phyloP scores from a whole-genome alignment of 2,888 invertebrate species.

The Drosophila anomelani region DNA sequence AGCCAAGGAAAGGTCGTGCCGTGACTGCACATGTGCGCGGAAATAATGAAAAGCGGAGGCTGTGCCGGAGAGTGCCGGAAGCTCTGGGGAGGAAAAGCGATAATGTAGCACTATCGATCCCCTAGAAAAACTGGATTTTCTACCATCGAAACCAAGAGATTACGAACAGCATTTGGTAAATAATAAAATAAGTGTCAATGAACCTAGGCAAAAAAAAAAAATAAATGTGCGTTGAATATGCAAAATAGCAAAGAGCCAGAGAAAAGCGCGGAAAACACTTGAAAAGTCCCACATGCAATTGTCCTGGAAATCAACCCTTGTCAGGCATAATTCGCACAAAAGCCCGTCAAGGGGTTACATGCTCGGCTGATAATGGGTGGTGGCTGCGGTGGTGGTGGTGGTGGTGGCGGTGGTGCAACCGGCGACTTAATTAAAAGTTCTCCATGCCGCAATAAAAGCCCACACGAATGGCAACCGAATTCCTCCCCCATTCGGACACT shows the following conservation, averaged over 20 bases:
- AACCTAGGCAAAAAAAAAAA: constrained; percentile 14
- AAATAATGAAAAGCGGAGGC: constrained; percentile 42
- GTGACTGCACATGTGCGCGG: constrained; percentile 37
- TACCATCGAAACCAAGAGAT: constrained; percentile 35
- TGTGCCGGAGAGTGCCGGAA: constrained; percentile 24
- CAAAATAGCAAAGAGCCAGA: constrained; percentile 5
- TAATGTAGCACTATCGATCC: constrained; percentile 60
- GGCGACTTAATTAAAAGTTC: constrained; percentile 70
- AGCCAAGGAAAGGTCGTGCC: constrained; percentile 20
- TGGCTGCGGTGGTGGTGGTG: constrained; percentile 18
- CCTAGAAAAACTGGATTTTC: constrained; percentile 42
- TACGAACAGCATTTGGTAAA: constrained; percentile 20
- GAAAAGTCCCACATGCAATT: constrained; percentile 15
- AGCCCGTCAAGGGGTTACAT: constrained; percentile 28
- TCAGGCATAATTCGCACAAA: constrained; percentile 10
- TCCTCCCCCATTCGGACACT: constrained; percentile 38
- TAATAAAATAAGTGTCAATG: constrained; percentile 29
- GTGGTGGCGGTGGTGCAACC: constrained; percentile 13
- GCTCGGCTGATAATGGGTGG: constrained; percentile 33
- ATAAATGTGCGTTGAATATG: neutral
- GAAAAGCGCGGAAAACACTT: constrained; percentile 23
- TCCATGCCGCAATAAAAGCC: constrained; percentile 40
- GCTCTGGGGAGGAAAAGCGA: constrained; percentile 11
- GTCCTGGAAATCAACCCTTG: constrained; percentile 40
- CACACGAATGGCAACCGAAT: constrained; percentile 13